A percentile compares a stretch with the other conserved stretches of the same genome.
phyloP scores from a whole-genome alignment of 2,888 invertebrate species.

The Cordylochernes scorpioides region DNA sequence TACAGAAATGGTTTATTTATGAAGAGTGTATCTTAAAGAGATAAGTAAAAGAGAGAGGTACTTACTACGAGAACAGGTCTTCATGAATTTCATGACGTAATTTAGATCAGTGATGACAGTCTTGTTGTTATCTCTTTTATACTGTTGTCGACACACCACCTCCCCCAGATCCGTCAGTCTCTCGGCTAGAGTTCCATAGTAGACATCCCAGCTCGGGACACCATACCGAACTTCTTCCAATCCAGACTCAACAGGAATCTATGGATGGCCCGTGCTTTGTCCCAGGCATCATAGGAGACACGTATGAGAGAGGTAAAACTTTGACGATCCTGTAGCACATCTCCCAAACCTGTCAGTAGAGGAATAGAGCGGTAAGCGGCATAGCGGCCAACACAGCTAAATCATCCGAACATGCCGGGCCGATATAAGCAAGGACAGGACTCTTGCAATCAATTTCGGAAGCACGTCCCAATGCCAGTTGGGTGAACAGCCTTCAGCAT shows the following conservation, averaged over 20 bases:
- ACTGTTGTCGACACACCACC: constrained; percentile 11
- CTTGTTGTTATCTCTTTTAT: constrained; percentile 9
- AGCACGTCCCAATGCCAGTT: constrained; percentile 11
- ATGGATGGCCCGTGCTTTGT: constrained; percentile 13
- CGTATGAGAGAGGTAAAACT: constrained; percentile 13
- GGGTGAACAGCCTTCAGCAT: constrained; percentile 11
- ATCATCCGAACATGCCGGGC: constrained; percentile 16
- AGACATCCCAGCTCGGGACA: constrained; percentile 13
- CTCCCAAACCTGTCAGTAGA: constrained; percentile 13
- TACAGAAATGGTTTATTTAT: too few relatives aligned
- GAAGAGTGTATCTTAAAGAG: too few relatives aligned
- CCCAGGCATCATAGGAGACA: constrained; percentile 13
- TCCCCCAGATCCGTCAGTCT: constrained; percentile 1
- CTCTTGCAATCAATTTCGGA: constrained; percentile 8
- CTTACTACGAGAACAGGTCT: too few relatives aligned
- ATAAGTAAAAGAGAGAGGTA: too few relatives aligned
- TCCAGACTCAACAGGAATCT: constrained; percentile 12
- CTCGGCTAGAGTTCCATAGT: constrained; percentile 11
- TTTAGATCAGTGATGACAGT: constrained; percentile 11
- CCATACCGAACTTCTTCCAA: constrained; percentile 13
- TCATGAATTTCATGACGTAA: constrained; percentile 11
- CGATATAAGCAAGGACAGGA: constrained; percentile 12
- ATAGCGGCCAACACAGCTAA: constrained; percentile 13
- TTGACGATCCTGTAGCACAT: constrained; percentile 10
- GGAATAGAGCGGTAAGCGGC: constrained; percentile 13